Evolutionary conservation across 1,140 invertebrate genomes (phyloP).

Genomic region (Myzus persicae): DNA sequence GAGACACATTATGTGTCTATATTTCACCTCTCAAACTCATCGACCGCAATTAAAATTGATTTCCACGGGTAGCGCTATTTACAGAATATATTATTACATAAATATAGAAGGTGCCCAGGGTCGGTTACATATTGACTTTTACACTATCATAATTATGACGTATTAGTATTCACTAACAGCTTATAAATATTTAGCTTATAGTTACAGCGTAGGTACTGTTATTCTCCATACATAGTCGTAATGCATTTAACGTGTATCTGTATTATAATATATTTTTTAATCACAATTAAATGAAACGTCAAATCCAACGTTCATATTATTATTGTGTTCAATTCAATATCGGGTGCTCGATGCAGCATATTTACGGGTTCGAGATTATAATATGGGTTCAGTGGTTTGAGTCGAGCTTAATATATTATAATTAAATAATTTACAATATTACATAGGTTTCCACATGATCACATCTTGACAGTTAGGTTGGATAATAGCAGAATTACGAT

Average conservation of each 20-base stretch:
- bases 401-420: neutral
- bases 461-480: neutral
- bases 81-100: neutral
- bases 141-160: neutral
- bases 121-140: conserved; percentile 23
- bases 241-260: neutral
- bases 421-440: neutral
- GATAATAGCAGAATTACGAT: neutral
- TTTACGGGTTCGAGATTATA: neutral
- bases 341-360: neutral
- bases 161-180: conserved; percentile 13
- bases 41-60: conserved; percentile 15
- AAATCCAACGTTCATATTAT: neutral
- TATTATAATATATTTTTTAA: neutral
- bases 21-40: neutral
- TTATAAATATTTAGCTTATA: conserved; percentile 2
- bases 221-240: neutral
- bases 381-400: neutral
- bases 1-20: neutral
- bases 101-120: neutral
- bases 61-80: neutral
- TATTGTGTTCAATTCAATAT: neutral
- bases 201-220: neutral
- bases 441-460: neutral
- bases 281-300: neutral